A percentile compares a stretch with the other conserved stretches of the same genome.
These are phyloP conservation scores for Palythoa heliodiscus DNA, from an alignment of 92 coral and sea anemone genomes.

Conservation along the genomic window DNA sequence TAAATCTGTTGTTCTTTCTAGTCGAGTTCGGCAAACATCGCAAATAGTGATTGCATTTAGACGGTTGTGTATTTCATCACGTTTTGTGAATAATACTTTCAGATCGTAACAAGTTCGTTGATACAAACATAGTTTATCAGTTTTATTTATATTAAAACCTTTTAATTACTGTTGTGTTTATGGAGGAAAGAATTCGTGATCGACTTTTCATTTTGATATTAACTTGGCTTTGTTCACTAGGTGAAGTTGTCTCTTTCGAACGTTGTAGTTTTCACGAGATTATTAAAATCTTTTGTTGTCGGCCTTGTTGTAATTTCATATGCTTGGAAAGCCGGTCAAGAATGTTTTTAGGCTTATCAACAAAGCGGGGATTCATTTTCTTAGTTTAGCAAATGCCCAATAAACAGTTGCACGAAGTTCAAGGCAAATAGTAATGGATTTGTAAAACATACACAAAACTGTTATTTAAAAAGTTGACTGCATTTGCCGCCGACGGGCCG, in stretches of 20 bases:
- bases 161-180: neutral
- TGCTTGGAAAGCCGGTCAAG: slow-evolving; percentile 18
- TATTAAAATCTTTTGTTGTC: slow-evolving; percentile 46
- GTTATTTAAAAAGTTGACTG: neutral
- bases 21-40: slow-evolving; percentile 9
- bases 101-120: neutral
- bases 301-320: slow-evolving; percentile 25
- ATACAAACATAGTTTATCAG: neutral
- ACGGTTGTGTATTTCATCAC: slow-evolving; percentile 11
- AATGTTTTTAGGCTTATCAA: neutral
- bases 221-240: slow-evolving; percentile 15
- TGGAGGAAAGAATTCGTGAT: slow-evolving; percentile 1
- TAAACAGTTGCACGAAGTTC: neutral
- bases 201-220: neutral
- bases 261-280: slow-evolving; percentile 33
- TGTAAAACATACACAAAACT: neutral
- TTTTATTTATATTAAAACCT: slow-evolving; percentile 21
- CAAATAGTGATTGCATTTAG: slow-evolving; percentile 14
- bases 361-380: neutral
- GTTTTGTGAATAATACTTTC: slow-evolving; percentile 14
- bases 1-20: neutral
- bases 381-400: slow-evolving; percentile 20
- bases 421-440: neutral
- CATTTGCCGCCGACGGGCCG: neutral
- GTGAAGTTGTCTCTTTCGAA: slow-evolving; percentile 29